phyloP scores from a whole-genome alignment of 2,113 vertebrate genomes.

The Ursus arctos region DNA sequence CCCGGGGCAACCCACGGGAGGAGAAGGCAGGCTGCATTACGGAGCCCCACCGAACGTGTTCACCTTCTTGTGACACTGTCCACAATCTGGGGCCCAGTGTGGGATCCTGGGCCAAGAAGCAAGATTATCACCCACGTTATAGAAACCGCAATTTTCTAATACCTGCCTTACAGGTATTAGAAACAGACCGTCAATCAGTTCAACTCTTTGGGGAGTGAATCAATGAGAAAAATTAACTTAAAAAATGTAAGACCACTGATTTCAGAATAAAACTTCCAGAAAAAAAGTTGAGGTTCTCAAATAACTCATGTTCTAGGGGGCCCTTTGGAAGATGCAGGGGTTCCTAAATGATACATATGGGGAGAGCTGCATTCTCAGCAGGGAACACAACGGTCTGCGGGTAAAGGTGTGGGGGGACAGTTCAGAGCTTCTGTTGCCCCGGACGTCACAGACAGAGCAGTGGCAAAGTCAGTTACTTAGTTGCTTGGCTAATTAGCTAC shows the following conservation, averaged over 20 bases:
- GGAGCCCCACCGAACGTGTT: rapidly evolving
- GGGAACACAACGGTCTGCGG: not conserved
- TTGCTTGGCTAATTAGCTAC: not conserved
- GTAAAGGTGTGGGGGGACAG: rapidly evolving
- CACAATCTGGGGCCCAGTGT: not conserved
- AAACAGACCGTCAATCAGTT: not conserved
- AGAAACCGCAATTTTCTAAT: not conserved
- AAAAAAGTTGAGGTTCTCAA: not conserved
- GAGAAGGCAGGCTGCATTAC: not conserved
- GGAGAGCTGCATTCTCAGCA: too few species aligned
- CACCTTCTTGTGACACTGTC: rapidly evolving
- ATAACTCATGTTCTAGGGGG: not conserved
- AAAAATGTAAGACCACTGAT: not conserved
- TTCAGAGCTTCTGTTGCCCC: rapidly evolving
- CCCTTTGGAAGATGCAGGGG: not conserved
- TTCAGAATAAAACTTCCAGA: not conserved
- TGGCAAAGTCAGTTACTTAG: rapidly evolving
- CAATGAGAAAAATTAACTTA: not conserved
- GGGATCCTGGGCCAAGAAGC: not conserved
- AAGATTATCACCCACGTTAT: not conserved
- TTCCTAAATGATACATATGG: not conserved
- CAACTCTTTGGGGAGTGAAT: not conserved
- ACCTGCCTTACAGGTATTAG: not conserved
- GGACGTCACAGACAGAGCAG: too few species aligned
- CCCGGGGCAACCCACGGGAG: not conserved